Evolutionary conservation across 2,888 invertebrate genomes (phyloP), one percentile per base, ranked within the genome.

Genomic region (Myathropa florea): DNA sequence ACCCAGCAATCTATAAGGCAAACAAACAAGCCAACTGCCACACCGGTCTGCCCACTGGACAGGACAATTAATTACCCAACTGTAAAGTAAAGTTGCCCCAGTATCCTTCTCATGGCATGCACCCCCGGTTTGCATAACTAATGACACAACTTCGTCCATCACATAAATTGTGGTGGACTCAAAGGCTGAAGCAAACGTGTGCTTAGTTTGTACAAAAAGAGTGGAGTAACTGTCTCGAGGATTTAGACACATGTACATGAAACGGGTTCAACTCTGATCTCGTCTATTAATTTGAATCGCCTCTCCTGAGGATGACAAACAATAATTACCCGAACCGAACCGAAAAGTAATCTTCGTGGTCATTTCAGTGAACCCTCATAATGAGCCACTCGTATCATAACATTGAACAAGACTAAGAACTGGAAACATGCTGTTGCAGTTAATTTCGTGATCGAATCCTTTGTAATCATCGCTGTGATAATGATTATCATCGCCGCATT

Each of bases 131-230:
- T 86, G 86, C 86, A 86, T 86, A 86, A 86, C 86, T 86, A 86
- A 86, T 83, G 86, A 86, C 61, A 83, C 75, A 91, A 91, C 91
- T 91, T 91, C 89, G 91, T 91, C 90, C 91, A 91, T 91, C 91
- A 91, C 92, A 92, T 92, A 92, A 92, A 92, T 92, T 92, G 92
- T 90, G 92, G 92, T 90, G 60, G 68, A 86, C 53, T 33, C 78
- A 65, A 63, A 80, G 60, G 53, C 24, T 68, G n/a, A n/a, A 70
- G 63, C n/a, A 26, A 46, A 46, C 46, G 18, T 55, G 24, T 18
- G 14, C n/a, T 53, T 60, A 36, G 60, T 67, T 80, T 55, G 24
- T 65, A 24, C 24, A 65, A 75, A 73, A 70, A 55, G 36, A 67
- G 36, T n/a, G 60, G n/a, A 65, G 18, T 21, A n/a, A 21, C 26